Percentiles rank a stretch among this genome's conserved stretches.
These are phyloP conservation scores for Raja brachyura DNA, from an alignment of 2,113 vertebrate genomes.

Conservation along the genomic window DNA sequence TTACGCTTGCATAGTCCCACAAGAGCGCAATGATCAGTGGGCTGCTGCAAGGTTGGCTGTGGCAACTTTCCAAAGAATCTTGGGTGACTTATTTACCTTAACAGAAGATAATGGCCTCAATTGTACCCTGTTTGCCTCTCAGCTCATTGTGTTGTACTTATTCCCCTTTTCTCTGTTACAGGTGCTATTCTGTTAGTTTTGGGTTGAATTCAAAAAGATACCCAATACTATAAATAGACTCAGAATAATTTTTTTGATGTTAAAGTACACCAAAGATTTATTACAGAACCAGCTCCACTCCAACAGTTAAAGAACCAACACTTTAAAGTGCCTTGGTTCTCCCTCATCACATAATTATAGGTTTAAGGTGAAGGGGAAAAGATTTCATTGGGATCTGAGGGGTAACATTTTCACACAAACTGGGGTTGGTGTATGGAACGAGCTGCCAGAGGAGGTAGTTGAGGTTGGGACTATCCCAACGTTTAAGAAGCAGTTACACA, in stretches of 20 bases:
- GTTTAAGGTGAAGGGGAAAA: no score
- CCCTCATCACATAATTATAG: no score
- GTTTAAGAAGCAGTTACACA: no score
- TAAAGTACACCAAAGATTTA: neutral
- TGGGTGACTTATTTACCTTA: neutral
- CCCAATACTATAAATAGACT: neutral
- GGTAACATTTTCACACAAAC: no score
- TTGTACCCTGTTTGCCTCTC: neutral
- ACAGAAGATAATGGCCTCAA: neutral
- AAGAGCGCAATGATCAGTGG: neutral
- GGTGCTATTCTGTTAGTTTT: no score
- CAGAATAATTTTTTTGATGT: neutral
- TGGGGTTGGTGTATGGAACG: no score
- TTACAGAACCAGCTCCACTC: no score
- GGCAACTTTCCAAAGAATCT: neutral
- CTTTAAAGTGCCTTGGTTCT: neutral
- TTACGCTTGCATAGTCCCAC: neutral
- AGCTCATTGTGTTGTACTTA: neutral
- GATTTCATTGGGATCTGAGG: no score
- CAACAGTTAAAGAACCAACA: neutral
- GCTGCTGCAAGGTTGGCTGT: neutral
- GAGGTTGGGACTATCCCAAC: no score
- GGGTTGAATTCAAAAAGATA: no score
- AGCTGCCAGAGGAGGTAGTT: no score
- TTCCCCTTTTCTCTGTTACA: neutral